Conservation (phyloP, 2,888 invertebrate genomes). For the Cyrtodaria siliqua region DNA sequence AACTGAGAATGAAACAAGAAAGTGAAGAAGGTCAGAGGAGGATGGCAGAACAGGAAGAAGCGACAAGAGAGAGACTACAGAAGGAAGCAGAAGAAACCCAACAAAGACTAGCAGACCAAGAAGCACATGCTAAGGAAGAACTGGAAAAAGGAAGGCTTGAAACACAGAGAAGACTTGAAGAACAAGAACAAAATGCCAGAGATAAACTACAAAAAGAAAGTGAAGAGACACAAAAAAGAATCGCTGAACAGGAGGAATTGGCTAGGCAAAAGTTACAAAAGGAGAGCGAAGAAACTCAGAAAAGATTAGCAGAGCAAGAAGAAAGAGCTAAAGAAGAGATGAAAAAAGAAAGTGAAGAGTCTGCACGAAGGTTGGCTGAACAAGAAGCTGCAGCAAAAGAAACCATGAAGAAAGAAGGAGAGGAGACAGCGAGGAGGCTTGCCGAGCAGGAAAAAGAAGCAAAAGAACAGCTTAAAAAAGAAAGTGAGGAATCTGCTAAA, state of each 20-base stretch:
- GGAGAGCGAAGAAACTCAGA: constrained; percentile 57
- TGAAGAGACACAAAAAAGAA: constrained; percentile 48
- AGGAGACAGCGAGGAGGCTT: constrained; percentile 40
- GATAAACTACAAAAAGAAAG: constrained; percentile 51
- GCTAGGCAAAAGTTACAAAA: constrained; percentile 52
- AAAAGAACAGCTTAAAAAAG: constrained; percentile 40
- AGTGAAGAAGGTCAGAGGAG: constrained; percentile 58
- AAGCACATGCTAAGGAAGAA: constrained; percentile 38
- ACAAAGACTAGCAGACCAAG: constrained; percentile 52
- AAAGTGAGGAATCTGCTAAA: constrained; percentile 44
- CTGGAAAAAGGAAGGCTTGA: constrained; percentile 37
- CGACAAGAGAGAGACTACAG: constrained; percentile 51
- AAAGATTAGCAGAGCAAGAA: constrained; percentile 51
- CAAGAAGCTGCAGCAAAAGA: constrained; percentile 59
- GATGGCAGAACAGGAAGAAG: constrained; percentile 47
- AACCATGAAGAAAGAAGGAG: constrained; percentile 56
- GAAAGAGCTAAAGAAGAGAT: constrained; percentile 47
- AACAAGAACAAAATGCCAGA: constrained; percentile 50
- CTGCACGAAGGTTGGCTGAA: constrained; percentile 43
- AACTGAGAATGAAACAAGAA: constrained; percentile 46
- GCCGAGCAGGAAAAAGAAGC: constrained; percentile 38
- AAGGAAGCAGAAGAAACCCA: constrained; percentile 45
- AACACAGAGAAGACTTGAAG: constrained; percentile 40
- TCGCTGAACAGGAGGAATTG: constrained; percentile 53
- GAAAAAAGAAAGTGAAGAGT: constrained; percentile 49